Base-by-base conservation (phyloP, 2,888 invertebrate genomes). In the Oscheius myriophilus region DNA sequence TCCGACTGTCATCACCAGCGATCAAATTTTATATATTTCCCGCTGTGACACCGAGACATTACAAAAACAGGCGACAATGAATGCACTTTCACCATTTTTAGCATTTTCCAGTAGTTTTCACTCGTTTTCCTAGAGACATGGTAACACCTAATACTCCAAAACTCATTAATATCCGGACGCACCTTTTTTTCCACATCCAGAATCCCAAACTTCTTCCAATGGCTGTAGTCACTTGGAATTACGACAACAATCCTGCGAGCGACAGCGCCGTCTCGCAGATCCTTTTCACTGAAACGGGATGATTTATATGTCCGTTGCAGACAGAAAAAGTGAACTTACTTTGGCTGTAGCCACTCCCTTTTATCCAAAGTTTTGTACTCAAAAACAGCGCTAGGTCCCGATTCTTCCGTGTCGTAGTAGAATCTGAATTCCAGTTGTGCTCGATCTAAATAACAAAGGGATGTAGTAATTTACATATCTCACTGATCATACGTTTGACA, bases 401-500 rank as follows among this genome's bases (percentile, higher is more conserved):
- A 41, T 42, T 63, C 42, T 14, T 63, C 33, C 18, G 42, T n/a
- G 9, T 63, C 53, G n/a, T 52, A 33, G 26, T 16, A 49, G 41
- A 61, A 61, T 11, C 49, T 46, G 18, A 61, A 61, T 49, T 61
- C 61, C 46, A 61, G 18, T 21, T 49, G 21, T 21, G 46, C 45
- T 39, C 61, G 46, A 46, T 61, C 61, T 61, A 26, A n/a, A 57
- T 49, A 25, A 23, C n/a, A 9, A 16, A 4, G 23, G 41, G 18
- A 41, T 33, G 16, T 23, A 49, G 7, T 1, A 3, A 7, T n/a
- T 61, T 49, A 3, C 14, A 25, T 11, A n/a, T 41, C 42, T 43
- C 26, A 61, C 61, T 46, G 1, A 61, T 61, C 61, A 61, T 51
- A 21, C 55, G 65, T 55, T 69, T 69, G n/a, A 69, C 51, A 39